phyloP scores from a whole-genome alignment of 1,140 invertebrate genomes.

The Drosophila navojoa region DNA sequence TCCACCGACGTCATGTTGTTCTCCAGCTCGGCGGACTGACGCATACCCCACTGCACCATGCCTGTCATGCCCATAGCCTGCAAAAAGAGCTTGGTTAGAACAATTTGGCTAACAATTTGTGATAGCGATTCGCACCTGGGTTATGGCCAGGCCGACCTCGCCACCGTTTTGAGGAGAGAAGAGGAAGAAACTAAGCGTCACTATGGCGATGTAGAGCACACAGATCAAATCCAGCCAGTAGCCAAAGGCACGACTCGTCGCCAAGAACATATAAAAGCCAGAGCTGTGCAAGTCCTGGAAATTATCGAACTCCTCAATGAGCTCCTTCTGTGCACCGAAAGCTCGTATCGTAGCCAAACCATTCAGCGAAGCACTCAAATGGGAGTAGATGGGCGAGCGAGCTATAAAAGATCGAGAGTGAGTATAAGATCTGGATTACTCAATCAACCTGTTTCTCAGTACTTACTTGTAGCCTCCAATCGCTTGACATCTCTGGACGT shows the following conservation, averaged over 20 bases:
- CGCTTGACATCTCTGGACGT: conserved; percentile 94
- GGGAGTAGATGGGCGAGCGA: conserved; percentile 92
- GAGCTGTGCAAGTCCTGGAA: conserved; percentile 90
- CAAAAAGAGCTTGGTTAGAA: background rate
- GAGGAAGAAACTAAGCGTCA: conserved; percentile 89
- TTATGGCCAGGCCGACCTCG: conserved; percentile 91
- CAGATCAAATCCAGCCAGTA: conserved; percentile 92
- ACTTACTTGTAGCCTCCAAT: conserved; percentile 94
- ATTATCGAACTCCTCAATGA: conserved; percentile 92
- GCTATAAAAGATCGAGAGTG: conserved; percentile 84
- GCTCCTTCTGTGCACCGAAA: conserved; percentile 90
- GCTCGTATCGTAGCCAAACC: conserved; percentile 95
- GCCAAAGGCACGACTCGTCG: conserved; percentile 88
- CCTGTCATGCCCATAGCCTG: conserved; percentile 92
- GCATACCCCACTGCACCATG: conserved; percentile 93
- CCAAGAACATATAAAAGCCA: conserved; percentile 87
- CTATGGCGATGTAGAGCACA: conserved; percentile 88
- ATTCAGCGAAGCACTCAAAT: conserved; percentile 94
- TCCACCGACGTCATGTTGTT: conserved; percentile 93
- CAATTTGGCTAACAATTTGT: too few species aligned
- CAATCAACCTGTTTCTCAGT: background rate
- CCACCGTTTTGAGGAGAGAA: conserved; percentile 87
- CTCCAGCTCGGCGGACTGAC: conserved; percentile 92
- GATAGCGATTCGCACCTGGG: conserved; percentile 60
- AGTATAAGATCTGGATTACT: too few species aligned